A percentile compares a stretch with the other conserved stretches of the same genome.
Evolutionary conservation across 1,140 invertebrate species (phyloP).

Genomic region (Orchestia grillus): DNA sequence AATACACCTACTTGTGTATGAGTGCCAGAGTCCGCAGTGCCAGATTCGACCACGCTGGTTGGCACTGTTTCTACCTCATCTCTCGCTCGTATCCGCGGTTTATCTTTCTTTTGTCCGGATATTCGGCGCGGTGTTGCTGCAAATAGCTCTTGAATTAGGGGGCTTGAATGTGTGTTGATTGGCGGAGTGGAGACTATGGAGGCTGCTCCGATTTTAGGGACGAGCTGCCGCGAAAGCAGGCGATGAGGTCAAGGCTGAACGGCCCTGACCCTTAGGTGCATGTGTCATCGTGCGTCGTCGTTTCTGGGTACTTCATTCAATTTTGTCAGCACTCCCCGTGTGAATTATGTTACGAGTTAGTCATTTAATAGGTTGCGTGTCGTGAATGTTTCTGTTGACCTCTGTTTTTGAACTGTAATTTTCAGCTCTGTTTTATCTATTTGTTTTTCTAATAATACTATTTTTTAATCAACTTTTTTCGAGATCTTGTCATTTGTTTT

Average conservation of each 20-base stretch:
- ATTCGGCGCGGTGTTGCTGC: background rate
- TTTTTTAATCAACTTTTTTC: too few species aligned
- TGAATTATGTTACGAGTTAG: too few species aligned
- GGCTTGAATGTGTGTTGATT: background rate
- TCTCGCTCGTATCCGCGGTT: background rate
- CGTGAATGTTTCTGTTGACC: too few species aligned
- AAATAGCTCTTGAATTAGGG: too few species aligned
- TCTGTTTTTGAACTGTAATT: too few species aligned
- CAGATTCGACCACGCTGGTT: background rate
- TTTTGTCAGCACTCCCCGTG: too few species aligned
- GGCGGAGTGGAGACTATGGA: background rate
- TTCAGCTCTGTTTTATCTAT: too few species aligned
- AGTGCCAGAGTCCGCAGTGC: background rate
- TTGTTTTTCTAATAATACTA: too few species aligned
- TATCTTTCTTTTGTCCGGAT: background rate
- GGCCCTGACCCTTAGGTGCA: background rate
- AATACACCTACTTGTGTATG: background rate
- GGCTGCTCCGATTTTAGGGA: background rate
- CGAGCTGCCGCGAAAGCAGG: background rate
- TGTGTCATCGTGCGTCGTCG: too few species aligned
- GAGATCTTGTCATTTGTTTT: too few species aligned
- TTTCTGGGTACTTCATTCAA: too few species aligned
- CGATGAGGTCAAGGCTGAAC: background rate
- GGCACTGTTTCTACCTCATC: background rate
- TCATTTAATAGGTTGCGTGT: too few species aligned